Evolutionary conservation across 2,113 vertebrate genomes (phyloP), one percentile per base, ranked within the genome.

Genomic region (Labeo rohita): DNA sequence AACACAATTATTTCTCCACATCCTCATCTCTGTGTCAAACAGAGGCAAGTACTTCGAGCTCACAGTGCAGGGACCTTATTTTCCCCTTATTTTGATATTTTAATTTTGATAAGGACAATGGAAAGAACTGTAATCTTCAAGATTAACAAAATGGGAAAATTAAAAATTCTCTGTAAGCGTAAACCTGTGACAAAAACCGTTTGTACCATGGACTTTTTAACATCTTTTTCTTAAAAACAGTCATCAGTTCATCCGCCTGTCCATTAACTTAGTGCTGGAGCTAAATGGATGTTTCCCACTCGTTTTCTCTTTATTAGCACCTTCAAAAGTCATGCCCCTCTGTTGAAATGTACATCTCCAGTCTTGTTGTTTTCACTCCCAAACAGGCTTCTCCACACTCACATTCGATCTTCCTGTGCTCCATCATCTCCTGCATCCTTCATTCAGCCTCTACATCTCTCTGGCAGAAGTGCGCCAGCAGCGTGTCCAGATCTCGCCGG

Each of bases 381-480:
- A 89, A 82, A 91, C 95, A 95, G 87, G 63, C 90, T 49, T 87
- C 89, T 84, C 91, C 89, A 86, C 95, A 95, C 89, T 95, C 95
- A 76, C 95, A 95, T 89, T 88, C 87, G 15, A 95, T 39, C 87
- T 80, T 90, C 61, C 87, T 63, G 76, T 47, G 68, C 47, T 61
- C 83, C 84, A 34, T 56, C 83, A 76, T 61, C 52, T 16, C 50
- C 15, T 54, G 95, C 93, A 90, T 36, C 93, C 95, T 59, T 96
- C 95, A 96, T 91, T 95, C 93, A 0, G 91, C 88, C 3, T 94
- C 95, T 93, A 95, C 97, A 89, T 98, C 97, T 88, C 96, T 95
- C 85, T 96, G 96, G 88, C 95, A 95, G 88, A 99, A 99, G 34
- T 97, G 95, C 73, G 89, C 89, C 83, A 99, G 95, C 85, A 99